Base-by-base conservation (phyloP, 2,113 vertebrate genomes). In the Willisornis vidua region DNA sequence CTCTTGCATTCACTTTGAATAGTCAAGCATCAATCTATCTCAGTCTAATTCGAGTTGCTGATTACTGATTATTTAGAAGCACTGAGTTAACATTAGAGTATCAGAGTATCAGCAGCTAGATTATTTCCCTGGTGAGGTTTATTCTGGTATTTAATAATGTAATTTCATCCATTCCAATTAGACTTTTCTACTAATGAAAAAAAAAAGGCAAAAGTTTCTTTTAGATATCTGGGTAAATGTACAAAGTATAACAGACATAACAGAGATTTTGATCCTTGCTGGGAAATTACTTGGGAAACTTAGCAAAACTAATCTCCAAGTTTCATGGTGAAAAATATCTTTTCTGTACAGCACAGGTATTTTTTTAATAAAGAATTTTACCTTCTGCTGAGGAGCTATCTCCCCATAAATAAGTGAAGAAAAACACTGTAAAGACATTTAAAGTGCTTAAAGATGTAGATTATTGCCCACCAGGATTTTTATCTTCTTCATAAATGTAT, bases 61-160 rank as follows among this genome's bases (percentile, higher is more conserved):
- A 92, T 90, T 94, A 67, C 83, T 88, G 92, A 96, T 95, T 97
- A 94, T 95, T 96, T 93, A 86, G 67, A 91, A 90, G 65, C 63
- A 91, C 39, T 63, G 85, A 88, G 33, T 89, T 96, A 94, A 71
- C 88, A 94, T 77, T 71, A 93, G 29, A 86, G 9, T 84, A 87
- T 85, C 79, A 91, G 35, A 90, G 13, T 84, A 85, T 88, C 79
- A 96, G 85, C 57, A 92, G 90, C 63, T 90, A 79, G 62, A 94
- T 94, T 96, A 96, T 95, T 95, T 95, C 89, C 85, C 41, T 74
- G 24, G 75, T 77, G 91, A 83, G 93, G 71, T 85, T 94, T 66
- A 88, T 91, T 95, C 78, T 91, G 62, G 66, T 76, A 55, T 91
- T 96, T 91, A 93, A 91, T 87, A 93, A 85, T 72, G 85, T 68